Conservation (phyloP, 2,888 invertebrate species). For the Catotricha subobsoleta region DNA sequence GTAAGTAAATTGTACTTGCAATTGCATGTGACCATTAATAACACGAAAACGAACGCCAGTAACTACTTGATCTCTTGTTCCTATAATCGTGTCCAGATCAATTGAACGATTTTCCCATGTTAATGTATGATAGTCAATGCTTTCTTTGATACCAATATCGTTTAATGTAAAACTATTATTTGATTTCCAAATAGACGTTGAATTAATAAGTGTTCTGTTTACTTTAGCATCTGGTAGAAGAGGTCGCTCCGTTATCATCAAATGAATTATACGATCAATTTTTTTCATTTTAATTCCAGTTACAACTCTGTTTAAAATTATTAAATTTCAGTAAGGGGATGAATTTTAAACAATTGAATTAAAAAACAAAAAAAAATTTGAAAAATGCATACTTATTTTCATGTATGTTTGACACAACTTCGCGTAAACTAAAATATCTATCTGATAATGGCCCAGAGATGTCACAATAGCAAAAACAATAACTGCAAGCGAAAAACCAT, state of each 20-base stretch:
- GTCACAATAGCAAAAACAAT: conserved; percentile 38
- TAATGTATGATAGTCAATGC: conserved; percentile 49
- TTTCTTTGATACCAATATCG: conserved; percentile 24
- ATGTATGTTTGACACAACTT: conserved; percentile 19
- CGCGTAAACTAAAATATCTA: conserved; percentile 32
- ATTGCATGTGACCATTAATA: conserved; percentile 55
- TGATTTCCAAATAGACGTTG: not conserved
- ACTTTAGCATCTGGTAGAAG: conserved; percentile 41
- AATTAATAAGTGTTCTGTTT: conserved; percentile 15
- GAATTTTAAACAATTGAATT: not conserved
- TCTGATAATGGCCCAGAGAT: conserved; percentile 30
- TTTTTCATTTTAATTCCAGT: conserved; percentile 53
- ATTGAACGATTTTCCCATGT: conserved; percentile 49
- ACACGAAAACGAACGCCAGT: conserved; percentile 45
- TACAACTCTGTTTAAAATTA: conserved; percentile 37
- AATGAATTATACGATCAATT: conserved; percentile 48
- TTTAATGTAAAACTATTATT: conserved; percentile 24
- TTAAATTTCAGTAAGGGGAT: conserved; percentile 11
- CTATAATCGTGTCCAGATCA: conserved; percentile 52
- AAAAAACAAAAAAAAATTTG: not conserved
- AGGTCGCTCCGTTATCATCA: conserved; percentile 51
- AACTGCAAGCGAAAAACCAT: conserved; percentile 35
- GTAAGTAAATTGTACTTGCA: conserved; percentile 52
- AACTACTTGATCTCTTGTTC: conserved; percentile 41
- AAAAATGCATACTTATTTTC: conserved; percentile 17